These are phyloP conservation scores for Paraplagusia blochii DNA, from an alignment of 2,113 vertebrate genomes.

Conservation along the genomic window DNA sequence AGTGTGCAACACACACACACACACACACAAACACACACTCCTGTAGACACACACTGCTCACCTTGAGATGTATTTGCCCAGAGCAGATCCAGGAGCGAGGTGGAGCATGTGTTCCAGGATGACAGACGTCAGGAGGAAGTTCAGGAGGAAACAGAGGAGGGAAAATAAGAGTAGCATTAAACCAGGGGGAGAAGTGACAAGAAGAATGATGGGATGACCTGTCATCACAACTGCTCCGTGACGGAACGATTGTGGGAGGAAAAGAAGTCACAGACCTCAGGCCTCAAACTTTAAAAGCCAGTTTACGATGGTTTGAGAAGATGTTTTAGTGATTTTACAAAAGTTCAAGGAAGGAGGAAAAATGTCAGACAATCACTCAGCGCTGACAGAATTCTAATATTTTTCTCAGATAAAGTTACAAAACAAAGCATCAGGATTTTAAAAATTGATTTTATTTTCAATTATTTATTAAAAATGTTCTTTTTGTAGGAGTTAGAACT, in stretches of 20 bases:
- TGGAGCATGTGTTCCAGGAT: slow-evolving; percentile 58
- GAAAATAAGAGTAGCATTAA: slow-evolving; percentile 8
- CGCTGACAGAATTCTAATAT: no score
- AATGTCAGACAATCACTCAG: no score
- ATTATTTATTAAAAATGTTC: no score
- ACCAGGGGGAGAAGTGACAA: slow-evolving; percentile 5
- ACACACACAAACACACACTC: slow-evolving; percentile 12
- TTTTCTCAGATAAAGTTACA: no score
- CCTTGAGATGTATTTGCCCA: slow-evolving; percentile 66
- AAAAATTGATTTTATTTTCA: no score
- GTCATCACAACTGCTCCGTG: slow-evolving; percentile 23
- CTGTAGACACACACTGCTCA: slow-evolving; percentile 22
- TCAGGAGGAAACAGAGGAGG: slow-evolving; percentile 22
- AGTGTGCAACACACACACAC: slow-evolving; percentile 10
- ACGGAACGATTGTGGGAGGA: slow-evolving; percentile 32
- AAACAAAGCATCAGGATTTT: no score
- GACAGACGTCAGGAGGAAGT: slow-evolving; percentile 51
- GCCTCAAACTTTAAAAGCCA: not conserved
- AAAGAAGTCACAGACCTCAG: slow-evolving; percentile 4
- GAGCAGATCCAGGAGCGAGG: slow-evolving; percentile 56
- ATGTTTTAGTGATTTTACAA: no score
- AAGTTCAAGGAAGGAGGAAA: no score
- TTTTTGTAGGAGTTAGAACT: no score
- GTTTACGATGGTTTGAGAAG: no score
- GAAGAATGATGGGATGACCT: slow-evolving; percentile 33